Base-by-base conservation (phyloP, 2,888 invertebrate genomes). In the Mechanitis messenoides region DNA sequence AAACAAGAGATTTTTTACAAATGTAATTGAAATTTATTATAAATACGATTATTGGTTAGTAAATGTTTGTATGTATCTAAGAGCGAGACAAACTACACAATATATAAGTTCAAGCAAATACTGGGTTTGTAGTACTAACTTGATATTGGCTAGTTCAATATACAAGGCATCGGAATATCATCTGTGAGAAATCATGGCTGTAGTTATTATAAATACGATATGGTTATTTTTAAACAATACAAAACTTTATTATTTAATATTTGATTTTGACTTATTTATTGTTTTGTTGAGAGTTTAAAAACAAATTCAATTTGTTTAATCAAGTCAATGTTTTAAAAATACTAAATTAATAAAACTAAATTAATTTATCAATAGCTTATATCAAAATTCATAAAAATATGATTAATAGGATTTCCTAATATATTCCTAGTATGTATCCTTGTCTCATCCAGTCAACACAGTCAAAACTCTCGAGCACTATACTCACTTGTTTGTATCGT, bases 401-500 rank as follows among this genome's bases (percentile, higher is more conserved):
- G 9, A 42, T 42, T 3, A 0, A 42, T 9, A 11, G 1, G 7
- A 2, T 9, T 9, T 9, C 1, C 7, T 38, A 6, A 53, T 42
- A 12, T n/a, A 33, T n/a, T n/a, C n/a, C n/a, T n/a, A 42, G 28
- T 45, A 31, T 12, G 33, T 28, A 38, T 7, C 5, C 33, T 33
- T n/a, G 56, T 38, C 59, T 57, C 59, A 61, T 70, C 70, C 38
- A 70, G 69, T 46, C 55, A 60, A 55, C 35, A 59, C 55, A 28
- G 12, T 69, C 69, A 33, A 46, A 47, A 56, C 56, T 60, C 62
- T 64, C 55, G 63, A 57, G 63, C 59, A 63, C 58, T 65, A 58
- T 62, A 83, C 84, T 81, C 81, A 83, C 75, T 84, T 74, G 74
- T 73, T 78, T 70, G 80, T 84, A 85, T 85, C 84, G 79, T 73